Evolutionary conservation across 1,140 invertebrate species (phyloP).

Genomic region (Drosophila ogumai): DNA sequence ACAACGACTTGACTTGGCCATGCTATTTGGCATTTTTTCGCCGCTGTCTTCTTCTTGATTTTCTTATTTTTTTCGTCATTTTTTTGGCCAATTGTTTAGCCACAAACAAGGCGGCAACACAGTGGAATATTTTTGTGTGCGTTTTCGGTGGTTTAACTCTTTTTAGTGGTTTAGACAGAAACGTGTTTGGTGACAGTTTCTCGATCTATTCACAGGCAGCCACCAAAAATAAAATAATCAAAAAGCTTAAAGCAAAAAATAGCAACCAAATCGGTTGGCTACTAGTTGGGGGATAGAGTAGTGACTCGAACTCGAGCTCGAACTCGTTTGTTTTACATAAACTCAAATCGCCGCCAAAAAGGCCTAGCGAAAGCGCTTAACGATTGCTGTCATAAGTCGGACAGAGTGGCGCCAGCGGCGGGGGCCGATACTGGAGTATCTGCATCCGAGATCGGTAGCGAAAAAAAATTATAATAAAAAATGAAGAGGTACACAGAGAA

Average conservation of each 20-base stretch:
- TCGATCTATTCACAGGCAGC: constrained; percentile 65
- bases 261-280: constrained; percentile 34
- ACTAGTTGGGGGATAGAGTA: constrained; percentile 54
- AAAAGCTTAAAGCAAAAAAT: constrained; percentile 26
- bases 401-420: constrained; percentile 58
- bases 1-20: constrained; percentile 63
- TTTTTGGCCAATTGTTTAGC: constrained; percentile 72
- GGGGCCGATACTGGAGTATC: constrained; percentile 23
- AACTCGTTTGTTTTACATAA: constrained; percentile 81
- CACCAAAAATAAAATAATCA: constrained; percentile 32
- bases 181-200: constrained; percentile 71
- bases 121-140: constrained; percentile 67
- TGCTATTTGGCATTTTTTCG: constrained; percentile 66
- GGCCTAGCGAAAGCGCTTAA: constrained; percentile 75
- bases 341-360: constrained; percentile 62
- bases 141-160: constrained; percentile 8
- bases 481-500: constrained; percentile 4
- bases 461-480: constrained; percentile 23
- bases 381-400: constrained; percentile 58
- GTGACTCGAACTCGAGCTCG: constrained; percentile 50
- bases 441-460: constrained; percentile 39
- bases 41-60: constrained; percentile 30
- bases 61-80: constrained; percentile 34
- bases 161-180: constrained; percentile 23
- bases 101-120: constrained; percentile 59